Evolutionary conservation across 2,113 vertebrate species (phyloP), one percentile per base, ranked within the genome.

Genomic region (Psittacula cyanocephala): DNA sequence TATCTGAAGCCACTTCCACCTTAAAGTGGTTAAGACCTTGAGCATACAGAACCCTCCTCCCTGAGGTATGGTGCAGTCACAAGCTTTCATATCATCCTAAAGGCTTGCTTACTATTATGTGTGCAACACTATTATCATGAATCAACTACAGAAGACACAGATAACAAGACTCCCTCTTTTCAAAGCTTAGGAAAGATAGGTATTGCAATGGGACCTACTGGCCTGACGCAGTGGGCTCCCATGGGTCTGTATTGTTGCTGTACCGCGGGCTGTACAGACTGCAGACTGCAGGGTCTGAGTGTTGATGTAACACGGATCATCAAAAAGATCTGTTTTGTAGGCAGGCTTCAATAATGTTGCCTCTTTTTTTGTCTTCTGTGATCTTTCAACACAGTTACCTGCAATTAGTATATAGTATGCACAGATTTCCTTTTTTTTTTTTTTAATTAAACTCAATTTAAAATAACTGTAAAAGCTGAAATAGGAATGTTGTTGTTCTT

Each of bases 301-400:
- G 79, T 98, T 98, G 89, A 98, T 98, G 88, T 98, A 98, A 95
- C 97, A 97, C 0, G 98, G 98, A 60, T 98, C 98, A 35, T 98
- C 98, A 65, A 98, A 98, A 74, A 98, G 97, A 79, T 98, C 97
- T 77, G 88, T 43, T 86, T 68, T 97, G 91, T 96, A 96, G 3
- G 84, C 71, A 49, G 91, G 84, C 94, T 97, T 98, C 97, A 91
- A 33, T 28, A 90, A 69, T 2, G 74, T 50, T 37, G 57, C 28
- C 20, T 97, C 98, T 89, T 80, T 94, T 78, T 88, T 97, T 63
- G 75, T 89, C 80, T 79, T 95, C 91, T 86, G 67, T 50, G 81
- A 89, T 94, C 86, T 95, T 72, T 97, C 95, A 13, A 89, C 90
- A 55, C 81, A 84, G 25, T 90, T 93, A 95, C 96, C 98, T 98